Percentiles rank a stretch among this genome's conserved stretches.
Conservation (phyloP, 2,797 vertebrate species). For the Acanthiza pusilla region DNA sequence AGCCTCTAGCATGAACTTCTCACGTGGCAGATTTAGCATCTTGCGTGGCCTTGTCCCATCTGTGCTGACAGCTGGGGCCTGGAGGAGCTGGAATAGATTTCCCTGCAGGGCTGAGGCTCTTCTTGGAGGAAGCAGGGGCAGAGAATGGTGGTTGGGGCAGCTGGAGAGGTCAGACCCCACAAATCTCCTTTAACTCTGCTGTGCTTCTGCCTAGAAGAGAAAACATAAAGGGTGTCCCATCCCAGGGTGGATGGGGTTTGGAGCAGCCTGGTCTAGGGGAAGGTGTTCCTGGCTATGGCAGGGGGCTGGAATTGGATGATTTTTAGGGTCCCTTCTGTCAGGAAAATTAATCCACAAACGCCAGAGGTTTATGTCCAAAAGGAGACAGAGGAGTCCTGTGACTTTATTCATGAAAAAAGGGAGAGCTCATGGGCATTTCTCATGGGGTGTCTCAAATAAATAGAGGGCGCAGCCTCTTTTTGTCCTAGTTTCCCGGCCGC, state of each 20-base stretch:
- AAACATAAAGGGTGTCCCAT: neutral
- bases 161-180: neutral
- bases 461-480: too few relatives aligned
- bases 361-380: too few relatives aligned
- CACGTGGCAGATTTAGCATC: neutral
- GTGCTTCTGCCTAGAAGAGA: neutral
- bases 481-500: too few relatives aligned
- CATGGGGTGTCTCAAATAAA: too few relatives aligned
- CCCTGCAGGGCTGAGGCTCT: neutral
- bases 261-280: neutral
- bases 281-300: neutral
- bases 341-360: too few relatives aligned
- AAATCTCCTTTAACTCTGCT: neutral
- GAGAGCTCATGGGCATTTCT: too few relatives aligned
- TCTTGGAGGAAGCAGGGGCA: neutral
- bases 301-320: neutral
- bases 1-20: neutral
- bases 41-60: neutral
- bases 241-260: accelerated
- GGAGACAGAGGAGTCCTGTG: too few relatives aligned
- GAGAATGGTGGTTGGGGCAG: neutral
- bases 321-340: neutral
- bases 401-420: too few relatives aligned
- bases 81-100: neutral
- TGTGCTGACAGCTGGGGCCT: neutral